phyloP scores from a whole-genome alignment of 2,113 vertebrate genomes.

The Solea senegalensis region DNA sequence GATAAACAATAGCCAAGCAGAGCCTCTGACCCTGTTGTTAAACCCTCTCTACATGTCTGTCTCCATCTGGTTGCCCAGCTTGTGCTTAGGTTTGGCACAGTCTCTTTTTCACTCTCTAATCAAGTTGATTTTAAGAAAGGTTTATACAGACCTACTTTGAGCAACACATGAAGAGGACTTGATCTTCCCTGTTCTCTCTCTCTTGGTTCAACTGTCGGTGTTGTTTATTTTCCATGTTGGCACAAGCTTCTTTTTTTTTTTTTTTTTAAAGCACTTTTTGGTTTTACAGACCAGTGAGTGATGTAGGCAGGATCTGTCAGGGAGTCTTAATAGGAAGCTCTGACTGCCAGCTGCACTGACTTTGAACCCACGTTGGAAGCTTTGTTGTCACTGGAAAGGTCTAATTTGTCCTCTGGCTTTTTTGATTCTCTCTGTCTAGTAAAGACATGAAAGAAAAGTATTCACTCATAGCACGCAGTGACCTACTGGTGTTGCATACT shows the following conservation, averaged over 20 bases:
- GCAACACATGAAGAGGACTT: background rate
- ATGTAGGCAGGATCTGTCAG: slow-evolving; percentile 41
- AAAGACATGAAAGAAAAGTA: background rate
- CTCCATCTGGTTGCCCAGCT: slow-evolving; percentile 31
- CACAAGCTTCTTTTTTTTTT: slow-evolving; percentile 11
- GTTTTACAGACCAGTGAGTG: slow-evolving; percentile 41
- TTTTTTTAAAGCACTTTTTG: slow-evolving; percentile 7
- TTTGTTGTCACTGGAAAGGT: slow-evolving; percentile 39
- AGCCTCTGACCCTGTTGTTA: slow-evolving; percentile 36
- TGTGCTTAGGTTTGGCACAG: slow-evolving; percentile 20
- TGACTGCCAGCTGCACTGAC: slow-evolving; percentile 28
- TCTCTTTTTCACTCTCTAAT: background rate
- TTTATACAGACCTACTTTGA: background rate
- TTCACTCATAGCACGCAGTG: background rate
- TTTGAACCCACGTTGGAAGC: slow-evolving; percentile 45
- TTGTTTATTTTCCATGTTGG: background rate
- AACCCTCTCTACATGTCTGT: slow-evolving; percentile 22
- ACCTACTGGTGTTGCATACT: background rate
- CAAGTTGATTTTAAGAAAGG: slow-evolving; percentile 5
- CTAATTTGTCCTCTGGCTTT: slow-evolving; percentile 10
- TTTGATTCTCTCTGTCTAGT: background rate
- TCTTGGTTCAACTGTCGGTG: background rate
- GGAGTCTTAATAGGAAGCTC: slow-evolving; percentile 33
- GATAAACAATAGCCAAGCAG: slow-evolving; percentile 19
- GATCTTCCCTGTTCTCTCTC: background rate